Percentiles rank a stretch among this genome's conserved stretches.
phyloP scores from a whole-genome alignment of 2,113 vertebrate genomes.

The Arvicanthis niloticus region DNA sequence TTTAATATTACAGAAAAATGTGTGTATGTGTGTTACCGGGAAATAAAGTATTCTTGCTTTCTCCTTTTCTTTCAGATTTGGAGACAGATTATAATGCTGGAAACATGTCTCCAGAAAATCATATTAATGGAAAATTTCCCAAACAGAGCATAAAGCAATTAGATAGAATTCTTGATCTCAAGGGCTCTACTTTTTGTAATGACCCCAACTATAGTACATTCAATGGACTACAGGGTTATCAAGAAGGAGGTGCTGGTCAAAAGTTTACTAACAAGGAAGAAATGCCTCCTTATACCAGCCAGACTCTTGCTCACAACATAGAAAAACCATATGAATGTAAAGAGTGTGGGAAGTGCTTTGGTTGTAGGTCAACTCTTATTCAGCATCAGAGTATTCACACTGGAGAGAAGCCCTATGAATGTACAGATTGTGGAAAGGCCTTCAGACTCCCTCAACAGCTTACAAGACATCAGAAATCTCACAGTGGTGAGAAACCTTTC shows the following conservation, averaged over 20 bases:
- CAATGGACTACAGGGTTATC: neutral
- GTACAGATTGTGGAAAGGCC: constrained; percentile 41
- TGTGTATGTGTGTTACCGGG: neutral
- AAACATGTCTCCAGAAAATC: constrained; percentile 27
- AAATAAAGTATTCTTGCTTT: constrained; percentile 13
- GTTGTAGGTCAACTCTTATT: neutral
- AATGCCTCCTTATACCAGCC: neutral
- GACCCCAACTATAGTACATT: neutral
- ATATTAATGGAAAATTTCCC: constrained; percentile 3
- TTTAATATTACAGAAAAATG: neutral
- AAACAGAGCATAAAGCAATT: neutral
- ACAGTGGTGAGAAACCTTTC: neutral
- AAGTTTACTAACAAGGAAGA: neutral
- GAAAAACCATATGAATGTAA: neutral
- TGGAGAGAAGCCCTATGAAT: neutral
- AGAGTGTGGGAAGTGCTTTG: neutral
- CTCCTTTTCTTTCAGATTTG: constrained; percentile 45
- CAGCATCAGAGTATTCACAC: neutral
- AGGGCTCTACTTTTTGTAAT: constrained; percentile 13
- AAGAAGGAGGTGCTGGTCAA: neutral
- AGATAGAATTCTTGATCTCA: neutral
- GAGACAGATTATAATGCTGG: neutral
- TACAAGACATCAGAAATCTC: neutral
- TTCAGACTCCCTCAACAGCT: constrained; percentile 9
- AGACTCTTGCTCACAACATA: neutral